Conservation (phyloP, 2,888 invertebrate species). For the Gasteruption jaculator region DNA sequence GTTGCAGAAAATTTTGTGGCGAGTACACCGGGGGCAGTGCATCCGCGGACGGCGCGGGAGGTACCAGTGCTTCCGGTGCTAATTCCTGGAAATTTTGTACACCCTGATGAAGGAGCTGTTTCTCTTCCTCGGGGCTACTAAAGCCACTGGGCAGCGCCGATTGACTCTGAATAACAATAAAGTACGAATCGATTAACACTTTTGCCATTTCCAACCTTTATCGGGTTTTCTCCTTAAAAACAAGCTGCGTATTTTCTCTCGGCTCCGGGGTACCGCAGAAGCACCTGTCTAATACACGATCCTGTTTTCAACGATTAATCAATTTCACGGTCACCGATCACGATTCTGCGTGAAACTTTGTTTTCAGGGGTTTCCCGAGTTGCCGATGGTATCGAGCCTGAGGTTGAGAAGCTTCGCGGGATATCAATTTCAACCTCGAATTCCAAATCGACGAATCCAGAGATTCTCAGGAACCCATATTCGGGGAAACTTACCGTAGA, state of each 20-base stretch:
- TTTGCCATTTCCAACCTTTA: no score
- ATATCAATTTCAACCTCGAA: no score
- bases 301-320: neutral
- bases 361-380: no score
- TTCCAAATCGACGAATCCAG: no score
- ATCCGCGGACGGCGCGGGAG: slow-evolving; percentile 37
- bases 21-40: slow-evolving; percentile 41
- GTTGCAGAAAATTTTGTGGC: slow-evolving; percentile 35
- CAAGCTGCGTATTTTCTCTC: no score
- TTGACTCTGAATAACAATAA: slow-evolving; percentile 31
- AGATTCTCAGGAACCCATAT: no score
- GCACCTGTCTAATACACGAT: neutral
- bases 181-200: neutral
- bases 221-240: no score
- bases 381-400: no score
- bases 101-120: slow-evolving; percentile 33
- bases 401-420: no score
- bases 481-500: no score
- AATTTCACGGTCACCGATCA: neutral
- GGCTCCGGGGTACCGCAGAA: no score
- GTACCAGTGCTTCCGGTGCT: slow-evolving; percentile 35
- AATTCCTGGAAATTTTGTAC: slow-evolving; percentile 30
- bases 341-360: neutral
- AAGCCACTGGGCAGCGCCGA: slow-evolving; percentile 37
- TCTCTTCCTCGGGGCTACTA: slow-evolving; percentile 33